Percentiles rank a stretch among this genome's conserved stretches.
Evolutionary conservation across 2,113 vertebrate species (phyloP).

Genomic region (Capreolus pygargus): DNA sequence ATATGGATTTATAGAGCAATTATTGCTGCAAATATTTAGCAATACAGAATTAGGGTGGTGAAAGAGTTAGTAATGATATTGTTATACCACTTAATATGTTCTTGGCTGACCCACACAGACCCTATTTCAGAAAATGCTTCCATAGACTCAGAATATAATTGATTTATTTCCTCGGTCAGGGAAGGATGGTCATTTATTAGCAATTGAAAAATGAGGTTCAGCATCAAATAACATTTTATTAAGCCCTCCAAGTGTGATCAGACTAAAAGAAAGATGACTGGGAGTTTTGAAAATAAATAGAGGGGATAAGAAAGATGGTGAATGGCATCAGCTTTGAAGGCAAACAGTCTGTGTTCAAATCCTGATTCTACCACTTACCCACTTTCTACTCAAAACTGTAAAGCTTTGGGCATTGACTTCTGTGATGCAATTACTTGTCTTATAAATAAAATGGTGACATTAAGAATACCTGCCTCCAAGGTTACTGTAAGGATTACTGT

Average conservation of each 20-base stretch:
- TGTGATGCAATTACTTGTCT: neutral
- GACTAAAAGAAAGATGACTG: constrained; percentile 39
- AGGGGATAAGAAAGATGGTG: neutral
- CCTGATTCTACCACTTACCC: neutral
- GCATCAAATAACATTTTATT: constrained; percentile 53
- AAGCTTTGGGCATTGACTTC: neutral
- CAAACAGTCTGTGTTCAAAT: neutral
- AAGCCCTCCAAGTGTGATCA: constrained; percentile 47
- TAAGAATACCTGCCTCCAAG: neutral
- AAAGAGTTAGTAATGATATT: constrained; percentile 54
- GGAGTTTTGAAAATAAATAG: constrained; percentile 28
- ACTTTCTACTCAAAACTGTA: neutral
- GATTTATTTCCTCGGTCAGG: constrained; percentile 60
- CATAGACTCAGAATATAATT: constrained; percentile 50
- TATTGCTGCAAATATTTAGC: constrained; percentile 56
- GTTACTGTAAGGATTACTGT: neutral
- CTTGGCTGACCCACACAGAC: constrained; percentile 55
- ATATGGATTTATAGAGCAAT: constrained; percentile 51
- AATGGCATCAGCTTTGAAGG: neutral
- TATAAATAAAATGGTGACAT: neutral
- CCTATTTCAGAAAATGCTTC: constrained; percentile 68
- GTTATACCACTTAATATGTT: constrained; percentile 59
- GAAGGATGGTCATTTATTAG: constrained; percentile 57
- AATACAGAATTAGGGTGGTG: constrained; percentile 34
- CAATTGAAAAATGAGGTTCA: constrained; percentile 54